Evolutionary conservation across 2,113 vertebrate species (phyloP).

Genomic region (Corythornis vintsioides): DNA sequence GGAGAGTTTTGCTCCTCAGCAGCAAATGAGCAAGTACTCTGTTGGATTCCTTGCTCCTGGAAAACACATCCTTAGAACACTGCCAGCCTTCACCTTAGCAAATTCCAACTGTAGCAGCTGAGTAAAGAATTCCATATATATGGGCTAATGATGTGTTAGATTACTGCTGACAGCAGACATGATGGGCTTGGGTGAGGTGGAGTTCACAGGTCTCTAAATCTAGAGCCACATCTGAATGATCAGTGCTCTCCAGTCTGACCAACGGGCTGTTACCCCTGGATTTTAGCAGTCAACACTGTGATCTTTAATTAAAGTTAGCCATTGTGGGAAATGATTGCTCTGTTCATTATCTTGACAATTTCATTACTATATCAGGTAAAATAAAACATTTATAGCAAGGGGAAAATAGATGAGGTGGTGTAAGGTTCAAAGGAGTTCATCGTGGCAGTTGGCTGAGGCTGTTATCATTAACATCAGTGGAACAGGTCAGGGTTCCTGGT

Average conservation of each 20-base stretch:
- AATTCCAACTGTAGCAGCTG: constrained; percentile 18
- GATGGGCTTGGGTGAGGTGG: not conserved
- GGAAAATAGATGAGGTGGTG: constrained; percentile 51
- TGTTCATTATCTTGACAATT: constrained; percentile 75
- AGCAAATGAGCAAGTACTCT: not conserved
- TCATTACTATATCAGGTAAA: constrained; percentile 69
- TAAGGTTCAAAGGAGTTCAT: constrained; percentile 64
- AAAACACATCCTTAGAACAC: not conserved
- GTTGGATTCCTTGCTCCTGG: not conserved
- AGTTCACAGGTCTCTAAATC: constrained; percentile 38
- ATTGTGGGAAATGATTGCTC: constrained; percentile 69
- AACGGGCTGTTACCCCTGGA: constrained; percentile 57
- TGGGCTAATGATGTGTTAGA: constrained; percentile 59
- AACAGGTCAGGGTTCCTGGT: constrained; percentile 39
- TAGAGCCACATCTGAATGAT: constrained; percentile 41
- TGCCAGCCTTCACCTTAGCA: not conserved
- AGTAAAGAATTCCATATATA: constrained; percentile 30
- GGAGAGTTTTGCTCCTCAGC: not conserved
- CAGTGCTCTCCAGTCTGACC: constrained; percentile 38
- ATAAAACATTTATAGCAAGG: constrained; percentile 69
- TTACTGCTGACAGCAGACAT: constrained; percentile 10
- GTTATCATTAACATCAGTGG: constrained; percentile 61
- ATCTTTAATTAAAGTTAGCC: constrained; percentile 71
- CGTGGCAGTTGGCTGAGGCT: not conserved
- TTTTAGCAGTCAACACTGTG: constrained; percentile 57